Evolutionary conservation across 2,888 invertebrate species (phyloP).

Genomic region (Griposia aprilina): DNA sequence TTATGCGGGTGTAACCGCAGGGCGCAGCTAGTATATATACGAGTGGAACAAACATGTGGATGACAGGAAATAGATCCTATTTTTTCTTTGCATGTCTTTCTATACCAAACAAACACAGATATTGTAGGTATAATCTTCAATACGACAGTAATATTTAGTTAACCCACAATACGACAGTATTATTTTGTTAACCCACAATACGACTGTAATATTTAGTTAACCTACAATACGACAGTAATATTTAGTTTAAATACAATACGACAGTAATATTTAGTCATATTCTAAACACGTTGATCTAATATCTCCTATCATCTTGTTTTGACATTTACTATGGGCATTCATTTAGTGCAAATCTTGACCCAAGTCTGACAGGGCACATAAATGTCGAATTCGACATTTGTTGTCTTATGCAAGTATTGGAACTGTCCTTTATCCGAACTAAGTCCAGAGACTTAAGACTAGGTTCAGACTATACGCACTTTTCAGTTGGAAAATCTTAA

Average conservation of each 20-base stretch:
- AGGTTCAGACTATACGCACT: neutral
- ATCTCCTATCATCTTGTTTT: neutral
- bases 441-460: neutral
- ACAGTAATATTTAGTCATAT: conserved; percentile 1
- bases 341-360: conserved; percentile 6
- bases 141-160: neutral
- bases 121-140: neutral
- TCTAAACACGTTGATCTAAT: neutral
- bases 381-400: conserved; percentile 23
- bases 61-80: neutral
- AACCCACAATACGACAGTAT: neutral
- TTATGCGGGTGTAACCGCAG: too few relatives aligned
- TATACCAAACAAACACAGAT: neutral
- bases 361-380: conserved; percentile 10
- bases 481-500: neutral
- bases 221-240: neutral
- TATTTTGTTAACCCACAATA: neutral
- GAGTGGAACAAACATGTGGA: neutral
- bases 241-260: neutral
- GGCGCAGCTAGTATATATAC: too few relatives aligned
- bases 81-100: too few relatives aligned
- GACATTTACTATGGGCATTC: conserved; percentile 16
- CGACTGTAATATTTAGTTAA: neutral
- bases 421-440: neutral
- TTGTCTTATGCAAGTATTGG: neutral